These are phyloP conservation scores for Melanerpes formicivorus DNA, from an alignment of 2,113 vertebrate species.

Conservation along the genomic window DNA sequence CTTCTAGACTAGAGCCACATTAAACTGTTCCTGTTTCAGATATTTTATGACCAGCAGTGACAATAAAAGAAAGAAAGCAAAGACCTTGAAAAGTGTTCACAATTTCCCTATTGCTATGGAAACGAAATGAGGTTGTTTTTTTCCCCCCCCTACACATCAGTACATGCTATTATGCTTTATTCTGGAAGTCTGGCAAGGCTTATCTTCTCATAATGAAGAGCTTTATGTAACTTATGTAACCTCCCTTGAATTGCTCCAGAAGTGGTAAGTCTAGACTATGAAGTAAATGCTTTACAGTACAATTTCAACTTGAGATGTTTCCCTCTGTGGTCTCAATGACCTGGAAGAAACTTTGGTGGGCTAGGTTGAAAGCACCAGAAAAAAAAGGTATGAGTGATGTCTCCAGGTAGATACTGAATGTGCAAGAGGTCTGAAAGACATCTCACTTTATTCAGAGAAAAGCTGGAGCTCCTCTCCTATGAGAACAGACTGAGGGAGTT, in stretches of 20 bases:
- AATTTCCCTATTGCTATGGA: conserved; percentile 30
- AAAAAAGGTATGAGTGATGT: not conserved
- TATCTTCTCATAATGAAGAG: conserved; percentile 1
- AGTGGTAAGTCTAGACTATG: conserved; percentile 1
- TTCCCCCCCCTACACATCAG: not conserved
- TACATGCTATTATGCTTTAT: conserved; percentile 17
- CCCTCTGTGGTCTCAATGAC: not conserved
- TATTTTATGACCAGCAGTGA: conserved; percentile 39
- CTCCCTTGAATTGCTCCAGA: not conserved
- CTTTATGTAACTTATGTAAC: not conserved
- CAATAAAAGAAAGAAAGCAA: conserved; percentile 19
- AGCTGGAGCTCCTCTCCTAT: too few species aligned
- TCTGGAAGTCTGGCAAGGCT: conserved; percentile 30
- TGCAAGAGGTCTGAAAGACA: not conserved
- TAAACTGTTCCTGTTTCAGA: not conserved
- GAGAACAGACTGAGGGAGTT: too few species aligned
- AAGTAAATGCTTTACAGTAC: not conserved
- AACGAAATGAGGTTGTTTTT: not conserved
- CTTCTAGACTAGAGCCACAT: not conserved
- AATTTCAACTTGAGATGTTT: conserved; percentile 2
- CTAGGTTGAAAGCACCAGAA: not conserved
- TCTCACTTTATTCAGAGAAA: not conserved
- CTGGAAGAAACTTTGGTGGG: not conserved
- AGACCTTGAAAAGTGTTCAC: conserved; percentile 21
- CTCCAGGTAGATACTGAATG: not conserved